A percentile compares a stretch with the other conserved stretches of the same genome.
These are phyloP conservation scores for Meloe dianella DNA, from an alignment of 2,888 invertebrate species.

Conservation along the genomic window DNA sequence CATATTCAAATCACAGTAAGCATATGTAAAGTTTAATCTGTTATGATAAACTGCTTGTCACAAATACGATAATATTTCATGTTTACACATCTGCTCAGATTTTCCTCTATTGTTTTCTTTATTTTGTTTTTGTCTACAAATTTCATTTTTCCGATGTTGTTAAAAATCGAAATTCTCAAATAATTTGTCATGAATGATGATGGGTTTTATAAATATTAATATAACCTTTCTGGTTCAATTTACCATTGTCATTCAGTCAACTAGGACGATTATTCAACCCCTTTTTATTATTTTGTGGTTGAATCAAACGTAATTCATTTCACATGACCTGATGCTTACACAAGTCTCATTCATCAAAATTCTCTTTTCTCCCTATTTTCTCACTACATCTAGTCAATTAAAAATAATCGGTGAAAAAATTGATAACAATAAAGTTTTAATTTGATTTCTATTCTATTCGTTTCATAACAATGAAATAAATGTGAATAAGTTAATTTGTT, in stretches of 20 bases:
- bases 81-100: constrained; percentile 10
- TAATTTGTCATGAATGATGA: background rate
- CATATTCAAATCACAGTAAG: constrained; percentile 13
- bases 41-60: constrained; percentile 13
- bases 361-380: background rate
- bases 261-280: constrained; percentile 9
- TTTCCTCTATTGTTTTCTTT: background rate
- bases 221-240: background rate
- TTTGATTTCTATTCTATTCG: background rate
- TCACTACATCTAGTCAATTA: background rate
- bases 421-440: background rate
- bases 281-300: constrained; percentile 10
- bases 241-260: constrained; percentile 8
- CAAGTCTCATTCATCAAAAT: constrained; percentile 4
- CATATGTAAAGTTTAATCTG: constrained; percentile 13
- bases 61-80: constrained; percentile 10
- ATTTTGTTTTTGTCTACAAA: background rate
- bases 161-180: background rate
- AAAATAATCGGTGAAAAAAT: background rate
- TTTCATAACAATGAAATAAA: background rate
- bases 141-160: background rate
- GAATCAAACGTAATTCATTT: constrained; percentile 8
- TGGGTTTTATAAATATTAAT: background rate
- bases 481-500: background rate
- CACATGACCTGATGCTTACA: constrained; percentile 6